Evolutionary conservation across 1,140 invertebrate genomes (phyloP).

Genomic region (Berghia stephanieae): DNA sequence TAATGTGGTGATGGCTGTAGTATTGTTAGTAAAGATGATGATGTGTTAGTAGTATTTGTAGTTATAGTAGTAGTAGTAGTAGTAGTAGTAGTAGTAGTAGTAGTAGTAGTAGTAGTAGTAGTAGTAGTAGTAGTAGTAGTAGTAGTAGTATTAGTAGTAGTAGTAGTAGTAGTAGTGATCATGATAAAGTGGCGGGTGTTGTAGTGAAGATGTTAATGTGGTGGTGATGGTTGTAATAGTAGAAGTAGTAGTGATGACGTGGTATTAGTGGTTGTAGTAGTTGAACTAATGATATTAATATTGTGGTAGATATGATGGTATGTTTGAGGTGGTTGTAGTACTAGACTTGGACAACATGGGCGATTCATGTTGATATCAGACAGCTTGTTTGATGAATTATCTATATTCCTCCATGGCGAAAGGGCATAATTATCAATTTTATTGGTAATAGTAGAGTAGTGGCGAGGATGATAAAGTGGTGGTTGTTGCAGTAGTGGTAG

Average conservation of each 20-base stretch:
- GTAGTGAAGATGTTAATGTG: not conserved
- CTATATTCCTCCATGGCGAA: too few relatives aligned
- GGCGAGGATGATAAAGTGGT: too few relatives aligned
- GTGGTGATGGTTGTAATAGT: not conserved
- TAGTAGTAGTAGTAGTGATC: slow-evolving; percentile 1
- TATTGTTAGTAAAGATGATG: not conserved
- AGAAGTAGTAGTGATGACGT: not conserved
- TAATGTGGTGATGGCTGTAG: not conserved
- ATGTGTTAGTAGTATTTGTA: not conserved
- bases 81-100: not conserved
- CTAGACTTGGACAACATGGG: too few relatives aligned
- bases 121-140: not conserved
- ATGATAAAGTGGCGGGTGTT: not conserved
- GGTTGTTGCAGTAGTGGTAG: too few relatives aligned
- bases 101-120: not conserved
- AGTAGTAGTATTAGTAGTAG: slow-evolving; percentile 4
- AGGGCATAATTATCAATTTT: too few relatives aligned
- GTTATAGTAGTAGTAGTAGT: not conserved
- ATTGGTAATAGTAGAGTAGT: too few relatives aligned
- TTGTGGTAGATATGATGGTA: too few relatives aligned
- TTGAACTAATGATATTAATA: too few relatives aligned
- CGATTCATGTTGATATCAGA: too few relatives aligned
- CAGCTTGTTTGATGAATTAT: too few relatives aligned
- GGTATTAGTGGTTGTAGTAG: not conserved
- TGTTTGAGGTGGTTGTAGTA: too few relatives aligned